Base-by-base conservation (phyloP, 2,797 vertebrate species). In the Syngnathus rostellatus region DNA sequence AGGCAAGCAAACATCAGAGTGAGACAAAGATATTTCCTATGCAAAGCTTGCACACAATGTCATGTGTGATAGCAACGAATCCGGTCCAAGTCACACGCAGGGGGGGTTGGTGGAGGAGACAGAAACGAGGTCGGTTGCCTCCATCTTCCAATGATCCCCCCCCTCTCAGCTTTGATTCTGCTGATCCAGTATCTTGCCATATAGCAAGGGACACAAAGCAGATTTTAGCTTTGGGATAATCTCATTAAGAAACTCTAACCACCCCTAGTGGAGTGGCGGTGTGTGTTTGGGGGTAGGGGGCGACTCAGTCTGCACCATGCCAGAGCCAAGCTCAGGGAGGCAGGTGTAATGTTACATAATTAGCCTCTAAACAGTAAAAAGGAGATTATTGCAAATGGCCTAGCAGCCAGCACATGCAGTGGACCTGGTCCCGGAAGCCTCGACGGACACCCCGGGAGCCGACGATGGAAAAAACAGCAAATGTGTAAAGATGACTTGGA, bases 341-440 rank as follows among this genome's bases (percentile, higher is more conserved):
- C 90, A 92, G 91, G 90, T 92, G 89, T 91, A 91, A 91, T 90
- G 89, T 91, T 92, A 90, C 88, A 89, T 92, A 91, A 92, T 92
- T 92, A 92, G 88, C 88, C 88, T 88, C 88, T 92, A 92, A 92
- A 91, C 79, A 87, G 84, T 91, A 91, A 90, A 92, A 92, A 92
- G 90, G 88, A 91, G 91, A 92, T 92, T 91, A 92, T 90, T 90
- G 88, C 89, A 88, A 90, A 91, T 89, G 83, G 85, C 86, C 85
- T 85, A 86, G 88, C 86, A 90, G 89, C 87, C 89, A 85, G 88
- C 87, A 88, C 89, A 90, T 86, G 87, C 87, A 89, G 81, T 77
- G 82, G 86, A 85, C 86, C 82, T 60, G 81, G 61, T 86, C 88
- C 88, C 86, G 41, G 61, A 87, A 86, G 86, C 83, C 71, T 65